A percentile compares a stretch with the other conserved stretches of the same genome.
These are phyloP conservation scores for Masticophis lateralis DNA, from an alignment of 2,797 vertebrate species.

Conservation along the genomic window DNA sequence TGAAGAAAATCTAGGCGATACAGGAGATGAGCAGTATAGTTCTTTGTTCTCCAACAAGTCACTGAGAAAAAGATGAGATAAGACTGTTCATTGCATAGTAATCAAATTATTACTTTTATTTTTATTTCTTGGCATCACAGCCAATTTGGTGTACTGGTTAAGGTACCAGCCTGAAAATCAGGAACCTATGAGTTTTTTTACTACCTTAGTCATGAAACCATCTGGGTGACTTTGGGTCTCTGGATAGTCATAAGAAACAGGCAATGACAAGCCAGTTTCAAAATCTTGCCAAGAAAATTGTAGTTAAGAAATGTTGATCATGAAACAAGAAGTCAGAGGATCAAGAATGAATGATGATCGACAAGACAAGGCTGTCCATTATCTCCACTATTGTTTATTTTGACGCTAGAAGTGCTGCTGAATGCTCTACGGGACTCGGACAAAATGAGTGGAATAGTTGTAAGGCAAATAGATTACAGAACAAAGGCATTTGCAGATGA, in stretches of 20 bases:
- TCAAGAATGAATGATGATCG: neutral
- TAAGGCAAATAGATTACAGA: too few species aligned
- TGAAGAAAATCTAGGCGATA: neutral
- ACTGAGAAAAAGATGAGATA: neutral
- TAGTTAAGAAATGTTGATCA: neutral
- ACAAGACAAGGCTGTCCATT: too few species aligned
- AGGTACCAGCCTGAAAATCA: neutral
- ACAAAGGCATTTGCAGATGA: too few species aligned
- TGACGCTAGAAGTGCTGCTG: too few species aligned
- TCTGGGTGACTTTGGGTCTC: neutral
- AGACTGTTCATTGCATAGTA: neutral
- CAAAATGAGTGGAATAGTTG: too few species aligned
- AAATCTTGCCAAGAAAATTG: neutral
- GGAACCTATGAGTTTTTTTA: neutral
- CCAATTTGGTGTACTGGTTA: neutral
- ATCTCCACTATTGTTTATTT: too few species aligned
- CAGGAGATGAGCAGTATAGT: neutral
- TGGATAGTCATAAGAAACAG: neutral
- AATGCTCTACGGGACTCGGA: too few species aligned
- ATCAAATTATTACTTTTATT: neutral
- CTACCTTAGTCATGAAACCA: neutral
- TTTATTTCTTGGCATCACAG: neutral
- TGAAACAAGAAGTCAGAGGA: neutral
- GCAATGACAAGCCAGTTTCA: neutral
- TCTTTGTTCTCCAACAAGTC: neutral